Evolutionary conservation across 2,113 vertebrate genomes (phyloP).

Genomic region (Typhlomys cinereus): DNA sequence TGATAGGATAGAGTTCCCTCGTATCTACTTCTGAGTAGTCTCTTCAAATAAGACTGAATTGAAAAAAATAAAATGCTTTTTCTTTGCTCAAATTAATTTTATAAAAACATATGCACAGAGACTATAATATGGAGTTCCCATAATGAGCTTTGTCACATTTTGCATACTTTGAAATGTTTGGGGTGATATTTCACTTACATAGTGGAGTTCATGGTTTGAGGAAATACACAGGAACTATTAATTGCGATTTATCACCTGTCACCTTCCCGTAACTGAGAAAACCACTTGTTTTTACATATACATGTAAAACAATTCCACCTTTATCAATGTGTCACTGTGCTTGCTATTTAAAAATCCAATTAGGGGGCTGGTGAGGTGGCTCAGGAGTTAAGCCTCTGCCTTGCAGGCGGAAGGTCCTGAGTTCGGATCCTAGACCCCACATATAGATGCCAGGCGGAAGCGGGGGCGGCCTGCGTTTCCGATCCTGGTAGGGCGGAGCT

Average conservation of each 20-base stretch:
- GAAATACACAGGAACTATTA: slow-evolving; percentile 71
- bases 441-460: no score
- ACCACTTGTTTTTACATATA: slow-evolving; percentile 82
- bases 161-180: slow-evolving; percentile 76
- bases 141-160: slow-evolving; percentile 71
- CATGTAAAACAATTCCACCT: slow-evolving; percentile 79
- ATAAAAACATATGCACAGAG: slow-evolving; percentile 68
- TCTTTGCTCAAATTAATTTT: slow-evolving; percentile 54
- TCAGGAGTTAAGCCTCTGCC: no score
- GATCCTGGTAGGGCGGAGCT: no score
- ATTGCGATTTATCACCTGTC: slow-evolving; percentile 85
- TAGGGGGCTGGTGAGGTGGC: no score
- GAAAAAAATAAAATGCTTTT: slow-evolving; percentile 34
- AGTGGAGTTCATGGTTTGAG: slow-evolving; percentile 76
- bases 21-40: not conserved
- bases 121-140: slow-evolving; percentile 74
- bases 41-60: not conserved
- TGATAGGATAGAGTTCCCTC: not conserved
- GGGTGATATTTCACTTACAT: slow-evolving; percentile 68
- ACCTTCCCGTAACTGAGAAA: slow-evolving; percentile 83
- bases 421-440: no score
- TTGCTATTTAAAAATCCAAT: slow-evolving; percentile 80
- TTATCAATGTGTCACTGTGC: slow-evolving; percentile 82
- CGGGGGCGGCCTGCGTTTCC: no score
- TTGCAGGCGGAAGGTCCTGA: no score